A percentile compares a stretch with the other conserved stretches of the same genome.
phyloP scores from a whole-genome alignment of 2,797 vertebrate genomes.

The Lemur catta region DNA sequence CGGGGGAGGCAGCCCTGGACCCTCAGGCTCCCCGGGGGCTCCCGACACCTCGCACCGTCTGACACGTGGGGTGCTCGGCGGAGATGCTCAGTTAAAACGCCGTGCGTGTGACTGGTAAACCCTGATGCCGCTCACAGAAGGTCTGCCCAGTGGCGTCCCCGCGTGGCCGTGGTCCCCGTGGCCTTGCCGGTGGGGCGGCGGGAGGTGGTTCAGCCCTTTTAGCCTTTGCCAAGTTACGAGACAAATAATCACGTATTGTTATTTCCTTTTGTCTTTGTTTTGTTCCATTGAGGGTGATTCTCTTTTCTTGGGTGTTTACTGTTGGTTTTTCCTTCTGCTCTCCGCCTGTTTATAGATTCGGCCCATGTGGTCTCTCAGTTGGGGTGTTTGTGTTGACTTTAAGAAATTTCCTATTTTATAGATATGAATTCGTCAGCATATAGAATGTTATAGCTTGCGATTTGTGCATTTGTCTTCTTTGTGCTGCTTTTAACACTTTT shows the following conservation, averaged over 20 bases:
- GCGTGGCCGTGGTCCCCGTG: rapidly evolving
- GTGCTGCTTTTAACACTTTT: not conserved
- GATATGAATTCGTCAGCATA: not conserved
- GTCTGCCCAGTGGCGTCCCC: rapidly evolving
- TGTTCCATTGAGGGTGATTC: not conserved
- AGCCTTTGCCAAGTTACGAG: rapidly evolving
- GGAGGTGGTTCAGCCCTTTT: too few relatives aligned
- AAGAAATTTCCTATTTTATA: not conserved
- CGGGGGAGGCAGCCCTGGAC: not conserved
- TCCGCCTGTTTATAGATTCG: not conserved
- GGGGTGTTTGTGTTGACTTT: too few relatives aligned
- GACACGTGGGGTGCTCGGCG: not conserved
- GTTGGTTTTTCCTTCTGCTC: not conserved
- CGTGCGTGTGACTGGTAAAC: rapidly evolving
- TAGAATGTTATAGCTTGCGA: not conserved
- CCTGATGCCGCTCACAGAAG: not conserved
- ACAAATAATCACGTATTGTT: rapidly evolving
- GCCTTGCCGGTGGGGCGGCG: not conserved
- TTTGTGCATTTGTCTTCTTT: not conserved
- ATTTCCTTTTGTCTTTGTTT: rapidly evolving
- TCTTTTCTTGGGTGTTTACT: not conserved
- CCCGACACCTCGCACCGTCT: rapidly evolving
- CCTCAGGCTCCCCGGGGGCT: rapidly evolving
- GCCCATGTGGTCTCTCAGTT: too few relatives aligned
- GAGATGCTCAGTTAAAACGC: rapidly evolving